Evolutionary conservation across 2,888 invertebrate genomes (phyloP).

Genomic region (Dolomedes plantarius): DNA sequence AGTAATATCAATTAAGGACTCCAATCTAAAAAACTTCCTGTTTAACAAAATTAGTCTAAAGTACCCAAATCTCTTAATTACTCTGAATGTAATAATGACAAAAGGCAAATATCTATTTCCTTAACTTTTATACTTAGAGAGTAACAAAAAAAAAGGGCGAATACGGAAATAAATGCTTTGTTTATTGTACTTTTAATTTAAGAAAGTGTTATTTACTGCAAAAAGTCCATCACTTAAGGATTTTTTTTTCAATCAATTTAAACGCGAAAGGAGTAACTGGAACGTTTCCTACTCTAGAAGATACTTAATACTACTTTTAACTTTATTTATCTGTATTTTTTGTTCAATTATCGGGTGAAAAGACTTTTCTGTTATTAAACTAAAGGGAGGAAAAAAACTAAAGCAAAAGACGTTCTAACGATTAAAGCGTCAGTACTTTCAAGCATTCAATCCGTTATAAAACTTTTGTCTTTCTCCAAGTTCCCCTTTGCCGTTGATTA

Average conservation of each 20-base stretch:
- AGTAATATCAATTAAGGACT: no score
- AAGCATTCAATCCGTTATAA: constrained; percentile 12
- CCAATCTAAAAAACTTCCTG: no score
- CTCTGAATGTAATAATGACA: no score
- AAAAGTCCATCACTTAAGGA: neutral
- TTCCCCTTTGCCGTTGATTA: constrained; percentile 35
- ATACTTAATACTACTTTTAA: constrained; percentile 59
- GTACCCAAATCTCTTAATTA: no score
- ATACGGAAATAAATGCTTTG: neutral
- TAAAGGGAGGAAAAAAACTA: neutral
- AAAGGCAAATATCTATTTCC: no score
- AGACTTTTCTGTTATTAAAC: constrained; percentile 56
- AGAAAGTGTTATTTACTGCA: neutral
- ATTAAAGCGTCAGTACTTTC: neutral
- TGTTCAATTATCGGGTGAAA: constrained; percentile 60
- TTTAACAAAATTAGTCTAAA: no score
- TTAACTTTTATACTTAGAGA: no score
- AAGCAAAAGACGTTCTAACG: neutral
- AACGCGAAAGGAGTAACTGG: constrained; percentile 26
- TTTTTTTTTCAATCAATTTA: constrained; percentile 27
- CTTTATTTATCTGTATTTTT: constrained; percentile 53
- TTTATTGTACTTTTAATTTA: constrained; percentile 9
- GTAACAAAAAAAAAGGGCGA: neutral
- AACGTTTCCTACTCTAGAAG: constrained; percentile 5
- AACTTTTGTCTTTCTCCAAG: constrained; percentile 6